Evolutionary conservation across 2,113 vertebrate genomes (phyloP).

Genomic region (Promerops cafer): DNA sequence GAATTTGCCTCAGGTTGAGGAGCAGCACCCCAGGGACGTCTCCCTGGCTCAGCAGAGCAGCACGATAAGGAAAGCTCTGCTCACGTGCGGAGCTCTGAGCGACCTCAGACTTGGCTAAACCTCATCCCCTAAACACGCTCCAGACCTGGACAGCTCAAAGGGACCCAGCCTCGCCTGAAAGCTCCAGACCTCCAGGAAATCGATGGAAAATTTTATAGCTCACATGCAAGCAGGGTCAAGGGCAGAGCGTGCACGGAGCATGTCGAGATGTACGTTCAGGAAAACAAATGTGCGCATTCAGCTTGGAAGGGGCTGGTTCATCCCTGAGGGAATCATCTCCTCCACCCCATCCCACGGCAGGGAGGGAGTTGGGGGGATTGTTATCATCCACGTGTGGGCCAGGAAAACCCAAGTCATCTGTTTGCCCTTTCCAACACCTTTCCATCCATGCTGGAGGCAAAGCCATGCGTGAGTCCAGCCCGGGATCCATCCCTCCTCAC

Average conservation of each 20-base stretch:
- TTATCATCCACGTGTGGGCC: background rate
- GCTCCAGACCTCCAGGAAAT: constrained; percentile 54
- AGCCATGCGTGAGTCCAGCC: background rate
- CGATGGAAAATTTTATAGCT: background rate
- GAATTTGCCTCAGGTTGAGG: background rate
- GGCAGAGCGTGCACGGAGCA: background rate
- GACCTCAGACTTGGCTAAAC: constrained; percentile 36
- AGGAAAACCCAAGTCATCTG: constrained; percentile 6
- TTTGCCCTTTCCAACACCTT: background rate
- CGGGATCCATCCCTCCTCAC: background rate
- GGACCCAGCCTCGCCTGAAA: background rate
- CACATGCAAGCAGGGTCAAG: background rate
- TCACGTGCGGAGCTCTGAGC: constrained; percentile 25
- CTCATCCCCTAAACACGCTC: constrained; percentile 33
- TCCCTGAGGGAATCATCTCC: background rate
- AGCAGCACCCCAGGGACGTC: background rate
- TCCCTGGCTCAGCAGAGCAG: background rate
- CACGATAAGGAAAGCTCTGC: background rate
- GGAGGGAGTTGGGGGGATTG: background rate
- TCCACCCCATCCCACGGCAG: background rate
- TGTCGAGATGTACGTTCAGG: background rate
- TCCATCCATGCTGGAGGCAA: background rate
- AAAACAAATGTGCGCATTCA: background rate
- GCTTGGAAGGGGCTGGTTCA: background rate
- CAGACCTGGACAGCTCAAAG: constrained; percentile 50